Base-by-base conservation (phyloP, 2,888 invertebrate genomes). In the Eumacrocentrus americanus region DNA sequence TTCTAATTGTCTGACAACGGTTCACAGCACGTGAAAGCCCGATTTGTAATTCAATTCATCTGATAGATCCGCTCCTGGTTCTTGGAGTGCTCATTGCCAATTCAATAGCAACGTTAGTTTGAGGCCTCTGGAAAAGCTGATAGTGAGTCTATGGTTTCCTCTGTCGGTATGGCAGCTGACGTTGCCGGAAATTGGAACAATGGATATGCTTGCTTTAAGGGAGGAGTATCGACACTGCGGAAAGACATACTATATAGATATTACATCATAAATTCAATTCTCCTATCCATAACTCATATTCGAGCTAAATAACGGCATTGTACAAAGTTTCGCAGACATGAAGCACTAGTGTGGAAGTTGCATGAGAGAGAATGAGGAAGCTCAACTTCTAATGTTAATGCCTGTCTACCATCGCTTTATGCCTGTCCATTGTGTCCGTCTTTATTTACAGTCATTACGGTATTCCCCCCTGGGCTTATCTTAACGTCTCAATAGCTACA, bases 371-470 rank as follows among this genome's bases (percentile, higher is more conserved):
- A 54, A 44, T 44, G 48, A 54, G 54, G 59, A 54, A 60, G 53
- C 59, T 54, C 11, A 40, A 29, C 37, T 50, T 38, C 37, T 48
- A 42, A 64, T 64, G 60, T 60, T 58, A 60, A 62, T 55, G 57
- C 48, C 51, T 54, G 62, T 61, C 58, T 50, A 35, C 42, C 51
- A 42, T 55, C 52, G 44, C 54, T 65, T 62, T 59, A 60, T 53
- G 47, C 42, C 51, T 48, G 54, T 42, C 64, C 54, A 62, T 64
- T 64, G 62, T 64, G 44, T 50, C 47, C 42, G 37, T 51, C 58
- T 62, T 57, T 60, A 64, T 64, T 62, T 64, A 62, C 58, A 64
- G 57, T 60, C 62, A 64, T 62, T 57, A 57, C 42, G 22, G 47
- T 42, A 54, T 46, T 50, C 47, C 18, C 20, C 38, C 23, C 14